These are phyloP conservation scores for Grantiella picta DNA, from an alignment of 2,113 vertebrate species.

Conservation along the genomic window DNA sequence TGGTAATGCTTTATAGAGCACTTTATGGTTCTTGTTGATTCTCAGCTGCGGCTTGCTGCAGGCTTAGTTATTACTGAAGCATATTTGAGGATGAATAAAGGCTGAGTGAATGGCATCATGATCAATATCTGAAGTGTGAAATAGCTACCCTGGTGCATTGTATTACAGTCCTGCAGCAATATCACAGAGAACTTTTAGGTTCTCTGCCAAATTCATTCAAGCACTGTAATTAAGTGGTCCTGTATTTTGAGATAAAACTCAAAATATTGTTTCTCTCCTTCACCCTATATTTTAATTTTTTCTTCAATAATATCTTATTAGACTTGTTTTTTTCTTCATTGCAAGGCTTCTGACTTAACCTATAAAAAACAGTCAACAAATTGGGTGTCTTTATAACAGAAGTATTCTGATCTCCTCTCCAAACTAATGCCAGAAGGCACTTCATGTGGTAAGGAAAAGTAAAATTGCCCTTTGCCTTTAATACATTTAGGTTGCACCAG, in stretches of 20 bases:
- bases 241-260: background rate
- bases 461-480: background rate
- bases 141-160: background rate
- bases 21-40: background rate
- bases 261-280: background rate
- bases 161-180: background rate
- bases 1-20: background rate
- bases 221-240: background rate
- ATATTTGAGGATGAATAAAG: background rate
- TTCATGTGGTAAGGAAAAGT: background rate
- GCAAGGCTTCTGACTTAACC: background rate
- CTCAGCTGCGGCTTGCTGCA: background rate
- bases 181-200: background rate
- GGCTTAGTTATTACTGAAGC: background rate
- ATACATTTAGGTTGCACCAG: background rate
- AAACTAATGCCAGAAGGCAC: background rate
- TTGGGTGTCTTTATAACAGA: background rate
- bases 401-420: background rate
- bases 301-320: background rate
- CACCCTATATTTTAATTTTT: background rate
- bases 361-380: background rate
- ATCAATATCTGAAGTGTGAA: background rate
- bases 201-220: background rate
- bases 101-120: background rate
- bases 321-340: background rate